Conservation (phyloP, 2,113 vertebrate species). For the Miniopterus natalensis region DNA sequence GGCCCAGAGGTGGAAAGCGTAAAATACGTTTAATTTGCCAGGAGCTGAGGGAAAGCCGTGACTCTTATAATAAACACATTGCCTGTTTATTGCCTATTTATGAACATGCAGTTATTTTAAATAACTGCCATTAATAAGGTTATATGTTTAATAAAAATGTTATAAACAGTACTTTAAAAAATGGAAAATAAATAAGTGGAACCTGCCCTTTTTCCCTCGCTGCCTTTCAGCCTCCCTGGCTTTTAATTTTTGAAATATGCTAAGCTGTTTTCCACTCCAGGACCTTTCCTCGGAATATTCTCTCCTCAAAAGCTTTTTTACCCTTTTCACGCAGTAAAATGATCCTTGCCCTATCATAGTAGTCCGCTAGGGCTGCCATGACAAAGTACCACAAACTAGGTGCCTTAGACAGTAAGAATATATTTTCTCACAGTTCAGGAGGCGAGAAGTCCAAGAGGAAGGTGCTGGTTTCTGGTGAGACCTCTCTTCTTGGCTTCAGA, state of each 20-base stretch:
- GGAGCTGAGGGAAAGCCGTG: background rate
- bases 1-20: background rate
- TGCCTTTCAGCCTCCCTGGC: background rate
- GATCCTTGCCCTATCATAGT: background rate
- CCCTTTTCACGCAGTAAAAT: background rate
- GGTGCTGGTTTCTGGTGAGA: background rate
- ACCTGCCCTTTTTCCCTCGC: background rate
- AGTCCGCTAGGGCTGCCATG: background rate
- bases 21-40: background rate
- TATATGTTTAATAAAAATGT: background rate
- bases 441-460: background rate
- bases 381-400: background rate
- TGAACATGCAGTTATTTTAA: background rate
- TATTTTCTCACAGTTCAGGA: background rate
- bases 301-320: background rate
- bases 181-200: background rate
- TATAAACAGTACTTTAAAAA: background rate
- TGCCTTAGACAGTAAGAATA: background rate
- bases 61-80: background rate
- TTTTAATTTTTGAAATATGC: background rate
- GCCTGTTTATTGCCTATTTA: background rate
- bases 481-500: background rate
- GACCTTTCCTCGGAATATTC: background rate
- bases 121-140: background rate
- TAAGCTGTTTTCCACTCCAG: background rate